Conservation (phyloP, 2,113 vertebrate species). For the Cebidichthys violaceus region DNA sequence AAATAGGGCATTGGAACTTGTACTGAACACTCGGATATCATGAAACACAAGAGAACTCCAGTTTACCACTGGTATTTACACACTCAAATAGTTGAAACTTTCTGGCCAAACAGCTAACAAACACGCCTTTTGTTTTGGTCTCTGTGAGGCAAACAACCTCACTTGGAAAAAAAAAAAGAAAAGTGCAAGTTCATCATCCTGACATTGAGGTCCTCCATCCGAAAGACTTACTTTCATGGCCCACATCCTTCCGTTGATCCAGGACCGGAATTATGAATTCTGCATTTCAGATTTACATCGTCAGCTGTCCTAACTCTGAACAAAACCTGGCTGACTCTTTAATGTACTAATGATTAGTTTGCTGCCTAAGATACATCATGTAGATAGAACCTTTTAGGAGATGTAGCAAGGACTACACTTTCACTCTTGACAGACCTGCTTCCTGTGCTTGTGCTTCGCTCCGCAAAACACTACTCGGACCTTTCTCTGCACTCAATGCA, state of each 20-base stretch:
- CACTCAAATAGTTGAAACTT: too few relatives aligned
- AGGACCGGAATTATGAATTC: not conserved
- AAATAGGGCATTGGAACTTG: not conserved
- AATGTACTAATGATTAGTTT: not conserved
- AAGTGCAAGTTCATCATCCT: not conserved
- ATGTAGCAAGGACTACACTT: not conserved
- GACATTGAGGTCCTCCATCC: not conserved
- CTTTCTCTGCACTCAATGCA: not conserved
- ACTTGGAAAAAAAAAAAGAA: not conserved
- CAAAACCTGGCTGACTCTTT: not conserved
- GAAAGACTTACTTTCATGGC: not conserved
- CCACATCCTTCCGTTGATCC: not conserved
- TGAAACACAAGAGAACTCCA: not conserved
- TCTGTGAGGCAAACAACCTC: not conserved
- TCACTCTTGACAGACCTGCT: not conserved
- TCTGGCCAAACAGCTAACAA: not conserved
- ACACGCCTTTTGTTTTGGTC: not conserved
- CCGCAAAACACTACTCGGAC: not conserved
- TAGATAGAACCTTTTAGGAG: not conserved
- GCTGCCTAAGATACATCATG: too few relatives aligned
- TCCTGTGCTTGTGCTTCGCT: constrained; percentile 1
- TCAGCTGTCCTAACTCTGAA: not conserved
- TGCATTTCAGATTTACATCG: not conserved
- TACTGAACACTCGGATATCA: not conserved
- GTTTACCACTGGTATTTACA: too few relatives aligned